phyloP scores from a whole-genome alignment of 2,888 invertebrate species.

The Lithophane leautieri region DNA sequence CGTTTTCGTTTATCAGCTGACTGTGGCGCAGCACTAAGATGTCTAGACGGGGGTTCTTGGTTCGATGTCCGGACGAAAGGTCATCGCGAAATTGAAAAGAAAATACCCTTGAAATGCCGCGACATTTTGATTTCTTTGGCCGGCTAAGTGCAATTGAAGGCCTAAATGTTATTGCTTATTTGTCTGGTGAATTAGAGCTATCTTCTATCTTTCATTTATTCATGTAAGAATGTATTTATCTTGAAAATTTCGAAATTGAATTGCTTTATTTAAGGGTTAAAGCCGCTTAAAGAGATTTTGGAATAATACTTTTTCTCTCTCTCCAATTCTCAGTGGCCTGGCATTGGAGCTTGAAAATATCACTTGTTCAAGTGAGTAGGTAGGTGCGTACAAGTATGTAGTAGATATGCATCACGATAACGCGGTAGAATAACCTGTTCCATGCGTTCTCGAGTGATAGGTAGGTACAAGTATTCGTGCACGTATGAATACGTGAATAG shows the following conservation, averaged over 20 bases:
- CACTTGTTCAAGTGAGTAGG: conserved; percentile 32
- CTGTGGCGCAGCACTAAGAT: conserved; percentile 72
- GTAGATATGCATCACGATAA: conserved; percentile 55
- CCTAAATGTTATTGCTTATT: conserved; percentile 66
- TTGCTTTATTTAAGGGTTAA: conserved; percentile 36
- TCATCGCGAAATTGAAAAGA: conserved; percentile 84
- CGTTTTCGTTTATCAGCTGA: conserved; percentile 71
- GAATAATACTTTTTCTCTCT: conserved; percentile 19
- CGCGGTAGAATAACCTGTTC: conserved; percentile 58
- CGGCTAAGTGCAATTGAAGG: conserved; percentile 70
- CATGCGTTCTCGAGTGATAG: conserved; percentile 44
- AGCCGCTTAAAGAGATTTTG: conserved; percentile 8
- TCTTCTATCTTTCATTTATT: conserved; percentile 54
- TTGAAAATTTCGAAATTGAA: conserved; percentile 41
- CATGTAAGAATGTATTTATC: conserved; percentile 34
- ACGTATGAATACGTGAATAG: conserved; percentile 32
- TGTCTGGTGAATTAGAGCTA: conserved; percentile 45
- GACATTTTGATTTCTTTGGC: conserved; percentile 66
- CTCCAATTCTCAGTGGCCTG: conserved; percentile 14
- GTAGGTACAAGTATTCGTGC: conserved; percentile 46
- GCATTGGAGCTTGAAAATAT: conserved; percentile 39
- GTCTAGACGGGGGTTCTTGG: conserved; percentile 84
- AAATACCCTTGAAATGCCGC: conserved; percentile 76
- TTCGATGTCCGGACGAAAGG: conserved; percentile 87
- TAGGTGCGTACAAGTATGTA: conserved; percentile 27